Conservation (phyloP, 2,888 invertebrate genomes). For the Ormia ochracea region DNA sequence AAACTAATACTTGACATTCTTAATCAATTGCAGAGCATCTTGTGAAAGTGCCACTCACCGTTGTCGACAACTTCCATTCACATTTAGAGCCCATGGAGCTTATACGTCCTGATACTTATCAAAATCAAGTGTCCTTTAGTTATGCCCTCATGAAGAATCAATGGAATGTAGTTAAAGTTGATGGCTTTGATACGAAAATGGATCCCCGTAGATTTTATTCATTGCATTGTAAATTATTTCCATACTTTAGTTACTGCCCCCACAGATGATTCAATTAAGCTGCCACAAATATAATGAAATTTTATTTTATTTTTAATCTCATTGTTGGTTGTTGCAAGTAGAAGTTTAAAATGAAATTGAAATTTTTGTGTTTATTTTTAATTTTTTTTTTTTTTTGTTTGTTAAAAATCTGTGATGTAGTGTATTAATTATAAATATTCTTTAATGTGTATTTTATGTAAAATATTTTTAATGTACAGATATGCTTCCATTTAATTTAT, state of each 20-base stretch:
- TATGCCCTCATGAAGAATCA: slow-evolving; percentile 88
- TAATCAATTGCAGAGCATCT: slow-evolving; percentile 81
- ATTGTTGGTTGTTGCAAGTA: slow-evolving; percentile 42
- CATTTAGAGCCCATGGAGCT: slow-evolving; percentile 96
- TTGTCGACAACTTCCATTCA: slow-evolving; percentile 94
- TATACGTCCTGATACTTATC: slow-evolving; percentile 86
- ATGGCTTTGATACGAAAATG: slow-evolving; percentile 86
- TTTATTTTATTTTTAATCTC: background rate
- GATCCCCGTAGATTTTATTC: slow-evolving; percentile 94
- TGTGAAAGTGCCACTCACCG: slow-evolving; percentile 89
- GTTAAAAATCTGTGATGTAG: slow-evolving; percentile 62
- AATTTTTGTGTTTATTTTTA: slow-evolving; percentile 28
- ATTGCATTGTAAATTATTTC: slow-evolving; percentile 92
- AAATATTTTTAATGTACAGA: slow-evolving; percentile 25
- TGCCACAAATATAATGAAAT: background rate
- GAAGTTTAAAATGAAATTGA: slow-evolving; percentile 11
- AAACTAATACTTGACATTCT: too few relatives aligned
- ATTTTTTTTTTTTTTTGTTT: slow-evolving; percentile 19
- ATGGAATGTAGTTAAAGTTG: slow-evolving; percentile 90
- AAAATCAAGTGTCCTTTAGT: slow-evolving; percentile 92
- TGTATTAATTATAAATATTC: slow-evolving; percentile 41
- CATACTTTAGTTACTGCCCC: slow-evolving; percentile 88
- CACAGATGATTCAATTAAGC: slow-evolving; percentile 78
- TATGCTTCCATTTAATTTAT: slow-evolving; percentile 51
- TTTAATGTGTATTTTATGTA: slow-evolving; percentile 31